Conservation (phyloP, 2,797 vertebrate genomes). For the Cynodonichthys magdalenae region DNA sequence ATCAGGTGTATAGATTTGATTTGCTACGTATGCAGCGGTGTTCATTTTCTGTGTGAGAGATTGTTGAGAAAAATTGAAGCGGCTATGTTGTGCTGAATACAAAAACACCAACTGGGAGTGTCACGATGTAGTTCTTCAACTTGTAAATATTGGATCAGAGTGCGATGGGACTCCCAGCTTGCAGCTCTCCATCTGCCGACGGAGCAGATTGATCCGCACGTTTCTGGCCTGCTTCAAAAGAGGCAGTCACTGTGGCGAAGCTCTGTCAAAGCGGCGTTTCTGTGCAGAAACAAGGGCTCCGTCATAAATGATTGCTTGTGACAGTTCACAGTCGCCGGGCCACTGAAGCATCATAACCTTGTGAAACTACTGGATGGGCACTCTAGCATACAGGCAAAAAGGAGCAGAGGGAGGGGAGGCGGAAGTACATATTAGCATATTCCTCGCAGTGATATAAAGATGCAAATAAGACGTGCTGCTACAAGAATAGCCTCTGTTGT, state of each 20-base stretch:
- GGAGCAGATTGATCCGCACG: conserved; percentile 70
- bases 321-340: conserved; percentile 79
- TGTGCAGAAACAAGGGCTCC: conserved; percentile 75
- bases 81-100: conserved; percentile 53
- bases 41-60: conserved; percentile 31
- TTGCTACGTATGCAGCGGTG: neutral
- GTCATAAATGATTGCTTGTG: conserved; percentile 79
- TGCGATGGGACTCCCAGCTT: conserved; percentile 58
- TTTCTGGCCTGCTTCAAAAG: conserved; percentile 66
- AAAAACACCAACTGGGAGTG: conserved; percentile 63
- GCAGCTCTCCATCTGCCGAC: conserved; percentile 57
- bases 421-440: conserved; percentile 64
- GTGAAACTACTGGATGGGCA: conserved; percentile 75
- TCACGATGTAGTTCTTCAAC: conserved; percentile 61
- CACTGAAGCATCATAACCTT: conserved; percentile 81
- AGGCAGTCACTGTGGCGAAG: conserved; percentile 55
- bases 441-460: conserved; percentile 62
- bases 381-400: conserved; percentile 67
- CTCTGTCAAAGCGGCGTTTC: conserved; percentile 71
- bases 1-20: conserved; percentile 32
- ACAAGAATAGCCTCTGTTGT: conserved; percentile 45
- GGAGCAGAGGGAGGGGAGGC: conserved; percentile 43
- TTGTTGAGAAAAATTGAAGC: conserved; percentile 40
- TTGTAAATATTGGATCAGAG: conserved; percentile 77
- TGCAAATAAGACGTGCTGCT: conserved; percentile 55